Evolutionary conservation across 1,140 invertebrate species (phyloP), one percentile per base, ranked within the genome.

Genomic region (Micrasema minimum): DNA sequence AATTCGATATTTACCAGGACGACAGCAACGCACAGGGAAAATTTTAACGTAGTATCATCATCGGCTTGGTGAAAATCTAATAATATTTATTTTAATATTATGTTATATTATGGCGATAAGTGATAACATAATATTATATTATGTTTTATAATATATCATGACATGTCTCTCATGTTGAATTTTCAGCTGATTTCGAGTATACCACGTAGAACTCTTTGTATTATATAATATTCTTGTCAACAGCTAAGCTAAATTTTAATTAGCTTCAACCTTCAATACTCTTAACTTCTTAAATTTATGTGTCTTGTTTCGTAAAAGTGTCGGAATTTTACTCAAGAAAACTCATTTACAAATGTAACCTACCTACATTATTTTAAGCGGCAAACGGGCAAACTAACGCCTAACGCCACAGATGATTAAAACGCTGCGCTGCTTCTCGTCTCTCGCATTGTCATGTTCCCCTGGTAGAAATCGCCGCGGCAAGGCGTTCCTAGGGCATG

Each of bases 401-500:
- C 46, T 4, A 20, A 20, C 1, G 46, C 11, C 16, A 20, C 6
- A n/a, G 1, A 43, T n/a, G 11, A 1, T 45, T 2, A 18, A 48
- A 22, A 10, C 18, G 11, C 16, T 20, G n/a, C 46, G 46, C 16
- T 16, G 48, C 45, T 53, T n/a, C n/a, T n/a, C n/a, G 31, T 26
- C 64, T 66, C 64, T 16, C 57, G 7, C 6, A n/a, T 26, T 22
- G 5, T 20, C 35, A 11, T 72, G 65, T 26, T 16, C 14, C 26
- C 72, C 74, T 72, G 71, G 51, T 70, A 55, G 11, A 46, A 53
- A 48, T 62, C 23, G 74, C 55, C 55, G 62, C 37, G 70, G 66
- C 67, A 70, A 75, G 74, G 74, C 74, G 74, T 75, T 75, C 66
- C 74, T 75, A 70, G 74, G 74, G 74, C 74, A 72, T 72, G 50